These are phyloP conservation scores for Psittacara wagleri DNA, from an alignment of 2,113 vertebrate genomes.

Conservation along the genomic window DNA sequence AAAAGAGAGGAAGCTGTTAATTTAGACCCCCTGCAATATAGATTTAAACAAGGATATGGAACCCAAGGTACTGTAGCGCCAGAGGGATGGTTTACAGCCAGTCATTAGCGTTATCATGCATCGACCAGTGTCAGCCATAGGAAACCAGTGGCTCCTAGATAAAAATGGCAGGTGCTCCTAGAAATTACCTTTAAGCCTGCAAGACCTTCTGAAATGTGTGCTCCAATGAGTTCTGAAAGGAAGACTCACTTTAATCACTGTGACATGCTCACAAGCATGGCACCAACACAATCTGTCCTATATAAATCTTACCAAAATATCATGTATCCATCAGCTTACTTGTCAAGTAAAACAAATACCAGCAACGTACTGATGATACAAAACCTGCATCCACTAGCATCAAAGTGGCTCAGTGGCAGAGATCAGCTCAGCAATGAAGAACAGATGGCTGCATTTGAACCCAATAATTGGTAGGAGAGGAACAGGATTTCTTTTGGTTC, in stretches of 20 bases:
- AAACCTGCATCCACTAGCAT: background rate
- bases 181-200: background rate
- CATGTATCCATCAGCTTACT: background rate
- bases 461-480: background rate
- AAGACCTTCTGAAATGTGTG: background rate
- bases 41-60: background rate
- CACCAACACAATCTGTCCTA: background rate
- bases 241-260: background rate
- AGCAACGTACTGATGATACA: background rate
- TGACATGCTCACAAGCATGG: accelerated
- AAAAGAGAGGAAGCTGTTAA: background rate
- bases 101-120: background rate
- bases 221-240: background rate
- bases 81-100: background rate
- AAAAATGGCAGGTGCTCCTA: background rate
- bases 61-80: background rate
- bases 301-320: background rate
- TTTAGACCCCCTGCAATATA: background rate
- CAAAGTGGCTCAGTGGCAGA: background rate
- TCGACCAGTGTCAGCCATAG: background rate
- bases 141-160: background rate
- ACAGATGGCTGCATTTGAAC: background rate
- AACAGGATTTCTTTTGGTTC: background rate
- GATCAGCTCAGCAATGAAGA: background rate
- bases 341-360: background rate